Base-by-base conservation (phyloP, 2,797 vertebrate species). In the Halcyon chelicuti region DNA sequence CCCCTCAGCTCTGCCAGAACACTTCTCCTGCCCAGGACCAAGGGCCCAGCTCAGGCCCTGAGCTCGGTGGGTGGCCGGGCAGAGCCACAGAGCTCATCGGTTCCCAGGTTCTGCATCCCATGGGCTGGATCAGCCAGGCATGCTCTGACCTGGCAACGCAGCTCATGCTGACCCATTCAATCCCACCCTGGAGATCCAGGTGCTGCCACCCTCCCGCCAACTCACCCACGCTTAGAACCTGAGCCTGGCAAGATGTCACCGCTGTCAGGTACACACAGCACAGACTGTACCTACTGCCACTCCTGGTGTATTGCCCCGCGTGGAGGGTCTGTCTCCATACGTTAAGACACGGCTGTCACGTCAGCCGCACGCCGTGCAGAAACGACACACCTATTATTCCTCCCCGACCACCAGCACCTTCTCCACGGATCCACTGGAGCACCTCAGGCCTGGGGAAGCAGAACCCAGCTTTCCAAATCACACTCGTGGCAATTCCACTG, bases 1-100 rank as follows among this genome's bases (percentile, higher is more conserved):
- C 9, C 7, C 26, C 39, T 71, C 5, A 1, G 18, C n/a, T 61
- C 44, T 39, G 11, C 39, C 0, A 0, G 52, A 65, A 75, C 5
- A 2, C 33, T 47, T 73, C 19, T 12, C 23, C 26, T 77, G 14
- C 20, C n/a, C 13, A 10, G 35, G 7, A 19, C 39, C 65, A 23
- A 29, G 33, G 39, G 17, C 14, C 20, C 49, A 22, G 28, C 42
- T 57, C 57, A 33, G 68, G 10, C 39, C 22, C 28, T 3, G 5
- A 39, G 23, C 46, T 28, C 5, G 0, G 19, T 2, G 20, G 9
- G 26, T 4, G 3, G 33, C 54, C n/a, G n/a, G 37, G 51, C 19
- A 10, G 76, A 75, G 25, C 23, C 70, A 39, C 2, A 0, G 57
- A 23, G 18, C 42, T 63, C 42, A 33, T 9, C 1, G 0, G 23